Percentiles rank a stretch among this genome's conserved stretches.
Evolutionary conservation across 2,113 vertebrate species (phyloP).

Genomic region (Gracilinanus agilis): DNA sequence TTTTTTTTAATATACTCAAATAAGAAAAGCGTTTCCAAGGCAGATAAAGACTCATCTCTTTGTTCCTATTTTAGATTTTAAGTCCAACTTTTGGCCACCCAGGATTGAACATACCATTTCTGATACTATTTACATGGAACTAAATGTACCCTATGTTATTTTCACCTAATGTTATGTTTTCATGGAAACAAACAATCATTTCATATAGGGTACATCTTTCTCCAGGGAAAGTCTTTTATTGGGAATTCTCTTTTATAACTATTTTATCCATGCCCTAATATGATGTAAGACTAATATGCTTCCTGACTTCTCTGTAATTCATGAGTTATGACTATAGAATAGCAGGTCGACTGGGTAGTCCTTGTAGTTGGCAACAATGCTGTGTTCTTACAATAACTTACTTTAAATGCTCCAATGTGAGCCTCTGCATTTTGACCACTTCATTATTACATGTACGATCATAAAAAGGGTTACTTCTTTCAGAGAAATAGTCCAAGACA

Average conservation of each 20-base stretch:
- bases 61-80: not conserved
- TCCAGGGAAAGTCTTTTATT: not conserved
- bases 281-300: conserved; percentile 42
- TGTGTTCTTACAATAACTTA: conserved; percentile 83
- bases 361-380: conserved; percentile 3
- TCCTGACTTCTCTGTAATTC: conserved; percentile 34
- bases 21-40: not conserved
- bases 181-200: not conserved
- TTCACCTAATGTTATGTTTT: not conserved
- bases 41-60: not conserved
- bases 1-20: too few relatives aligned
- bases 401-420: conserved; percentile 97
- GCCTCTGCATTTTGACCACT: conserved; percentile 98
- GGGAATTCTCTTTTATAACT: conserved; percentile 33
- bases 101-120: not conserved
- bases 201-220: not conserved
- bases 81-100: not conserved
- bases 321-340: conserved; percentile 28
- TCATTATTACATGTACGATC: conserved; percentile 99
- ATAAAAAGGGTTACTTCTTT: conserved; percentile 98
- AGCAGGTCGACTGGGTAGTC: conserved; percentile 1
- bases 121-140: not conserved
- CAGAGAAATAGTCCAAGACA: conserved; percentile 98
- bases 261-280: conserved; percentile 37
- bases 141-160: not conserved